Percentiles rank a stretch among this genome's conserved stretches.
phyloP scores from a whole-genome alignment of 1,140 invertebrate species.

The Lerema accius region DNA sequence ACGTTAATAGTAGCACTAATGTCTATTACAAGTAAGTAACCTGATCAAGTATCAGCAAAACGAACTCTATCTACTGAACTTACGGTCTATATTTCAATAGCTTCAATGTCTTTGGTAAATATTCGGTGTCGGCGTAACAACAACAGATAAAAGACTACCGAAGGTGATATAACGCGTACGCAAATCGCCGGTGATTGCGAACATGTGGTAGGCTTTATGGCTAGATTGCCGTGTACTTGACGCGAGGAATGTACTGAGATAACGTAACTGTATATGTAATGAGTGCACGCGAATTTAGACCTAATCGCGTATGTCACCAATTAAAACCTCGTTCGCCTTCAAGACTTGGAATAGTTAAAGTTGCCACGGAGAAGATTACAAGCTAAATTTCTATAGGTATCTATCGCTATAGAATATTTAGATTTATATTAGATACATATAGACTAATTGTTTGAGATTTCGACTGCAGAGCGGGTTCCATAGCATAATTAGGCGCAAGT shows the following conservation, averaged over 20 bases:
- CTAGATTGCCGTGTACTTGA: constrained; percentile 11
- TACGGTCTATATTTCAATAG: background rate
- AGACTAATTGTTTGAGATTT: no score
- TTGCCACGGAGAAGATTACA: no score
- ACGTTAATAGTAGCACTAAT: no score
- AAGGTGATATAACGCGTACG: constrained; percentile 14
- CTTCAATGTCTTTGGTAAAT: background rate
- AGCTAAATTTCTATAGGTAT: no score
- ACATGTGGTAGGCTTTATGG: constrained; percentile 26
- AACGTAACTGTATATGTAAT: constrained; percentile 6
- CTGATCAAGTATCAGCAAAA: background rate
- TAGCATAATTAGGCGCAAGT: no score
- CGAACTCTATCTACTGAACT: background rate
- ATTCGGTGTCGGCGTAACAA: constrained; percentile 15
- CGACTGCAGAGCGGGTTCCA: no score
- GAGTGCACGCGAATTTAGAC: constrained; percentile 11
- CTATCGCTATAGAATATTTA: no score
- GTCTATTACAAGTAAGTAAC: no score
- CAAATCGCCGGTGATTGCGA: constrained; percentile 17
- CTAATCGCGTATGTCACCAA: no score
- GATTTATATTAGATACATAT: no score
- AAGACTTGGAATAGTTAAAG: no score
- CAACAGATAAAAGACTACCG: constrained; percentile 30
- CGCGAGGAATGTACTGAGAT: constrained; percentile 9
- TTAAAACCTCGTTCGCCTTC: no score